Evolutionary conservation across 2,797 vertebrate species (phyloP).

Genomic region (Rachycentron canadum): DNA sequence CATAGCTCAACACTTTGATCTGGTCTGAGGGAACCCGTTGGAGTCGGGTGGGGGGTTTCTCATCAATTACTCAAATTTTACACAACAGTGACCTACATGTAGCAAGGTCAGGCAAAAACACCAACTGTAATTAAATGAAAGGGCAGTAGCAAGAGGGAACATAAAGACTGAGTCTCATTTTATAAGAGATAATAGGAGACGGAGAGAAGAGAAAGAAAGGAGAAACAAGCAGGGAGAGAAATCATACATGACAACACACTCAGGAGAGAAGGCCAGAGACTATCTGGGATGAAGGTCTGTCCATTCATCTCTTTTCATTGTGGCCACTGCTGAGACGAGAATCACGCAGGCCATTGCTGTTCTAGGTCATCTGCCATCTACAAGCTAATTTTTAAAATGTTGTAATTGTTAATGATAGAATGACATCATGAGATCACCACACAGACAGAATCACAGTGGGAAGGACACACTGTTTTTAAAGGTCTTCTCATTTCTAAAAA

Average conservation of each 20-base stretch:
- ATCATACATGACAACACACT: conserved; percentile 34
- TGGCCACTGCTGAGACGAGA: conserved; percentile 13
- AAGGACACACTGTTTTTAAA: conserved; percentile 7
- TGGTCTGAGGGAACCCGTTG: conserved; percentile 22
- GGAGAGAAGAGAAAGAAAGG: neutral
- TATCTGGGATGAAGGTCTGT: conserved; percentile 41
- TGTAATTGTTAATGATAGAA: too few species aligned
- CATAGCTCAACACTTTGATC: conserved; percentile 33
- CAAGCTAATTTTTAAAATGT: conserved; percentile 15
- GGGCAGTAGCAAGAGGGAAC: neutral
- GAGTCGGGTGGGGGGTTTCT: conserved; percentile 14
- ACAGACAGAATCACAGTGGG: neutral
- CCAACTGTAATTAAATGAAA: conserved; percentile 40
- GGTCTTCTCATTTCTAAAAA: conserved; percentile 12
- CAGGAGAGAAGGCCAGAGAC: conserved; percentile 22
- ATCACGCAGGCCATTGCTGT: conserved; percentile 9
- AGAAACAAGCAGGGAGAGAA: conserved; percentile 15
- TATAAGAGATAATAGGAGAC: conserved; percentile 3
- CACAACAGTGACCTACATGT: conserved; percentile 21
- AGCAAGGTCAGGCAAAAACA: conserved; percentile 33
- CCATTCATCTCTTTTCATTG: conserved; percentile 39
- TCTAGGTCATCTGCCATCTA: neutral
- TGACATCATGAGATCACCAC: too few species aligned
- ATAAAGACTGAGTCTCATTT: conserved; percentile 18
- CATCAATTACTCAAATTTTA: conserved; percentile 48